Conservation (phyloP, 2,113 vertebrate genomes). For the Varanus salvator region DNA sequence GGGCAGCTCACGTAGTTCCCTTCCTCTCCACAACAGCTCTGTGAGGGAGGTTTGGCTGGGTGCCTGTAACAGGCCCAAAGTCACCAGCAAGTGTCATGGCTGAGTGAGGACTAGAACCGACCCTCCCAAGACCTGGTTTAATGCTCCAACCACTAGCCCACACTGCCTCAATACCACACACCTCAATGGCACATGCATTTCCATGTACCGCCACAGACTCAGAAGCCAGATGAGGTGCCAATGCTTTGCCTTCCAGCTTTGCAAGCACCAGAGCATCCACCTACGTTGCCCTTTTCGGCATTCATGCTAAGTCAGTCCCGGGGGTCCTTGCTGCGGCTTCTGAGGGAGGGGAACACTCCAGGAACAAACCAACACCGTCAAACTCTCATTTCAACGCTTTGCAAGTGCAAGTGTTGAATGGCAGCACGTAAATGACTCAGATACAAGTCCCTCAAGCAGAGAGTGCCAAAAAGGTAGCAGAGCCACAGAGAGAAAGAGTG, state of each 20-base stretch:
- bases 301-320: background rate
- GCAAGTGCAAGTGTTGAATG: background rate
- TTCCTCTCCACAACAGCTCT: too few species aligned
- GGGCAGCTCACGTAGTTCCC: too few species aligned
- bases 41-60: too few species aligned
- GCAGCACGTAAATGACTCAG: background rate
- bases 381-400: background rate
- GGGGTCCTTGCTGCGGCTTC: background rate
- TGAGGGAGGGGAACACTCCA: background rate
- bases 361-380: background rate
- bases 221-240: background rate
- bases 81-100: too few species aligned
- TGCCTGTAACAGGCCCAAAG: too few species aligned
- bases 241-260: background rate
- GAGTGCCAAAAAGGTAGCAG: background rate
- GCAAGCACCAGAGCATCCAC: background rate
- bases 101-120: too few species aligned
- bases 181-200: background rate
- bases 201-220: background rate
- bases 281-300: too few species aligned
- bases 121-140: too few species aligned
- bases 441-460: background rate
- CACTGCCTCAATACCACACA: too few species aligned
- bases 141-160: too few species aligned
- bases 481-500: too few species aligned